Base-by-base conservation (phyloP, 2,113 vertebrate species). In the Rhea pennata region DNA sequence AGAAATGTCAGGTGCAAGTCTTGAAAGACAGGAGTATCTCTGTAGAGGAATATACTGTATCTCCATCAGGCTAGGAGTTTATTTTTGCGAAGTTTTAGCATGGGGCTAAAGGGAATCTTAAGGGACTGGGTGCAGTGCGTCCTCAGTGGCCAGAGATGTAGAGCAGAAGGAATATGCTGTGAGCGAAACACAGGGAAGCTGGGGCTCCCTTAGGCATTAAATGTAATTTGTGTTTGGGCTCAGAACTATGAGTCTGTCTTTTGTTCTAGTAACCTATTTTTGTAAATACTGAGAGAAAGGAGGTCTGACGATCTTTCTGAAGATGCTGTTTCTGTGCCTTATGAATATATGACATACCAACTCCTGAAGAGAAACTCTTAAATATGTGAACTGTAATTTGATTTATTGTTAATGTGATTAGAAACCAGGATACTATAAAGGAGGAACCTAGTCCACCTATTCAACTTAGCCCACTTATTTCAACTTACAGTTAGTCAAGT, bases 51-150 rank as follows among this genome's bases (percentile, higher is more conserved):
- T 17, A 84, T 13, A 8, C 6, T 83, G 16, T 53, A 3, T 44
- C 58, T 88, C 16, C 22, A 62, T 29, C 14, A 76, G 8, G 6
- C 23, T 62, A 27, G 58, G 39, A 79, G 1, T 51, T 82, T 42
- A 42, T 5, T 44, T 3, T 70, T 85, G 16, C 9, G 19, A 56
- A 11, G 6, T 59, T 90, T 76, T 51, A 69, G 13, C 13, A 24
- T 1, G 6, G 73, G 26, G 7, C 31, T 77, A 62, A 73, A 81
- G 4, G 4, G 26, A 66, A 6, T 73, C 39, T 80, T 58, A 15
- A 76, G 15, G 10, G 69, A 73, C 0, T 0, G 31, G 3, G 8
- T 50, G 20, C 44, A 11, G 29, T 74, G 54, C 2, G 8, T 50
- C 71, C 53, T 93, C 13, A 27, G 20, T 7, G 3, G 24, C 62